phyloP scores from a whole-genome alignment of 1,140 invertebrate genomes.

The Neodiprion fabricii region DNA sequence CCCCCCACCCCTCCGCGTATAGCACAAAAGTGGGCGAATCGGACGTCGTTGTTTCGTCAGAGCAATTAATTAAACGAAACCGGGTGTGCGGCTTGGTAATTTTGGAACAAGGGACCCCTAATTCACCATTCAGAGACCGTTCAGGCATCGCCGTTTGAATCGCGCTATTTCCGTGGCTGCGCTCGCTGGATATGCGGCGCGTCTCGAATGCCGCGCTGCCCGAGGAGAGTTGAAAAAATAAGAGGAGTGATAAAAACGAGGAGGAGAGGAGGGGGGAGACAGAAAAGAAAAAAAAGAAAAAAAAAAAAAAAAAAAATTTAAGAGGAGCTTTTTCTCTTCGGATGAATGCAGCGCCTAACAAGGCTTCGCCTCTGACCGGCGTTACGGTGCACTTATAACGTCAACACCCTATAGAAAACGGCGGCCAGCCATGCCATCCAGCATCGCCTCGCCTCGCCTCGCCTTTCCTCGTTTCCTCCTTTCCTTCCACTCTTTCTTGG shows the following conservation, averaged over 20 bases:
- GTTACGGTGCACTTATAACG: slow-evolving; percentile 7
- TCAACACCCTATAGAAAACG: slow-evolving; percentile 7
- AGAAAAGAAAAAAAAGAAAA: background rate
- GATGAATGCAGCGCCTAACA: slow-evolving; percentile 4
- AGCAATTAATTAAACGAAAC: slow-evolving; percentile 7
- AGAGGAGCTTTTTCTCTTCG: background rate
- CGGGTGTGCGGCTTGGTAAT: slow-evolving; percentile 1
- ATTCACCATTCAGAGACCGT: background rate
- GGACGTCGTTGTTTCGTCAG: slow-evolving; percentile 1
- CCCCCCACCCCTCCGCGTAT: no score
- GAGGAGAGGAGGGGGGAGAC: no score
- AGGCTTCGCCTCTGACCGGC: background rate
- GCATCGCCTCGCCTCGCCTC: background rate
- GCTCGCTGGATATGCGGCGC: background rate
- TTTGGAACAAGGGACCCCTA: slow-evolving; percentile 5
- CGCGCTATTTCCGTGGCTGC: slow-evolving; percentile 2
- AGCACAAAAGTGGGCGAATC: background rate
- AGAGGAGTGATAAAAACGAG: no score
- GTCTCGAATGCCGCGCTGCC: background rate
- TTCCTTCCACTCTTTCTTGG: no score
- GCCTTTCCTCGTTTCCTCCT: background rate
- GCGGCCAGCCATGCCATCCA: background rate
- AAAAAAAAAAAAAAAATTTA: background rate
- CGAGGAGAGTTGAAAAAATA: no score
- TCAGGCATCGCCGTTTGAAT: background rate